phyloP scores from a whole-genome alignment of 1,140 invertebrate species.

The Leptopilina clavipes region DNA sequence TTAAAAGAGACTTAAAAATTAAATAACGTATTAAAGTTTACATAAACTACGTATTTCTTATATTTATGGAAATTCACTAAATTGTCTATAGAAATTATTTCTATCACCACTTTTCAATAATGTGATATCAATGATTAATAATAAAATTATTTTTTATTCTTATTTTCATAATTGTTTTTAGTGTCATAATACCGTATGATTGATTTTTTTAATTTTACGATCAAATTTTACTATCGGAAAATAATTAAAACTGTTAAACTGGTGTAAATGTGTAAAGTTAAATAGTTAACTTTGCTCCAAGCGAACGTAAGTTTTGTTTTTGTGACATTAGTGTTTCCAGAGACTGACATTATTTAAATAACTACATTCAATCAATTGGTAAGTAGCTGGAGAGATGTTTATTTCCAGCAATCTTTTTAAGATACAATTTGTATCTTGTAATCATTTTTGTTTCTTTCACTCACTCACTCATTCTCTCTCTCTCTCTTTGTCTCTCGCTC shows the following conservation, averaged over 20 bases:
- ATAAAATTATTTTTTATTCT: no score
- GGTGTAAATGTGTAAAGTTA: constrained; percentile 47
- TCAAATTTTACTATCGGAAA: background rate
- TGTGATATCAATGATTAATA: no score
- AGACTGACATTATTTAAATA: constrained; percentile 41
- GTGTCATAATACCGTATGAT: background rate
- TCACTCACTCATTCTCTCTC: background rate
- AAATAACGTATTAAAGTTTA: no score
- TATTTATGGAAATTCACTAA: no score
- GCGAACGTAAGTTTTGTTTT: constrained; percentile 50
- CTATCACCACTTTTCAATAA: no score
- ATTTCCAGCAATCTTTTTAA: constrained; percentile 42
- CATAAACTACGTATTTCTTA: no score
- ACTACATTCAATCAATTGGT: constrained; percentile 47
- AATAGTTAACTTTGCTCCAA: constrained; percentile 49
- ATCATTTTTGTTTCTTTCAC: background rate
- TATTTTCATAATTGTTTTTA: background rate
- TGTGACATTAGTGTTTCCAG: constrained; percentile 53
- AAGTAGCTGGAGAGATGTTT: constrained; percentile 53
- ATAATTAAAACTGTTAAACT: background rate
- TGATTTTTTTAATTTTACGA: background rate
- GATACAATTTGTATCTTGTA: constrained; percentile 3
- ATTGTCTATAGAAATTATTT: no score
- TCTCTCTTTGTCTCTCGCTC: no score
- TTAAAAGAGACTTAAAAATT: no score